phyloP scores from a whole-genome alignment of 2,888 invertebrate genomes.

The Hyppa rectilinea region DNA sequence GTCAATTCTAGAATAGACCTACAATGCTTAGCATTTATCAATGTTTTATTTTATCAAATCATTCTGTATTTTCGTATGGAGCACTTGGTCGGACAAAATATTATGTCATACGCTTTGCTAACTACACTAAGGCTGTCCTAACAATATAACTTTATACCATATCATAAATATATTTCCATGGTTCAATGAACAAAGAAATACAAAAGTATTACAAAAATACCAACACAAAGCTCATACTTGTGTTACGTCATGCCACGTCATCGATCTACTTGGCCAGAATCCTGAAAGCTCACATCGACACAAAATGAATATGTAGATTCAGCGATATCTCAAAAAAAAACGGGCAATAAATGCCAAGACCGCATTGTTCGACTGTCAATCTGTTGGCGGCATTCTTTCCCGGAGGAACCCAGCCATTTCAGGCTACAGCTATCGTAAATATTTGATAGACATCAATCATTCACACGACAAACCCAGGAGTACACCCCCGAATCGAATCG shows the following conservation, averaged over 20 bases:
- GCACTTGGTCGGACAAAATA: neutral
- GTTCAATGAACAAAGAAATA: slow-evolving; percentile 33
- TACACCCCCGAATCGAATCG: slow-evolving; percentile 46
- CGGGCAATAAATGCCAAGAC: slow-evolving; percentile 66
- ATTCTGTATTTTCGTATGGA: neutral
- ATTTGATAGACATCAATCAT: slow-evolving; percentile 73
- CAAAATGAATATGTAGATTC: slow-evolving; percentile 65
- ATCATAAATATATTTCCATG: slow-evolving; percentile 33
- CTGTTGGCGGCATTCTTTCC: slow-evolving; percentile 61
- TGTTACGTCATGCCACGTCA: slow-evolving; percentile 57
- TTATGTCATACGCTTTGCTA: neutral
- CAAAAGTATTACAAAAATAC: slow-evolving; percentile 31
- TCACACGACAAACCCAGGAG: slow-evolving; percentile 59
- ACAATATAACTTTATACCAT: slow-evolving; percentile 6
- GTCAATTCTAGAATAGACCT: neutral
- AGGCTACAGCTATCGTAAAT: slow-evolving; percentile 64
- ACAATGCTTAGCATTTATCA: neutral
- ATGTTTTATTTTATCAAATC: neutral
- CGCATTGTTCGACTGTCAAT: slow-evolving; percentile 65
- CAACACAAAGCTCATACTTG: slow-evolving; percentile 31
- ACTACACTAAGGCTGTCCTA: neutral
- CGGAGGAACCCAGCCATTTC: slow-evolving; percentile 57
- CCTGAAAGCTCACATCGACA: slow-evolving; percentile 54
- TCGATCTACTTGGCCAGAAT: slow-evolving; percentile 55
- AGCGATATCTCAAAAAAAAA: slow-evolving; percentile 58